Percentiles rank a stretch among this genome's conserved stretches.
These are phyloP conservation scores for Pogona vitticeps DNA, from an alignment of 2,113 vertebrate genomes.

Conservation along the genomic window DNA sequence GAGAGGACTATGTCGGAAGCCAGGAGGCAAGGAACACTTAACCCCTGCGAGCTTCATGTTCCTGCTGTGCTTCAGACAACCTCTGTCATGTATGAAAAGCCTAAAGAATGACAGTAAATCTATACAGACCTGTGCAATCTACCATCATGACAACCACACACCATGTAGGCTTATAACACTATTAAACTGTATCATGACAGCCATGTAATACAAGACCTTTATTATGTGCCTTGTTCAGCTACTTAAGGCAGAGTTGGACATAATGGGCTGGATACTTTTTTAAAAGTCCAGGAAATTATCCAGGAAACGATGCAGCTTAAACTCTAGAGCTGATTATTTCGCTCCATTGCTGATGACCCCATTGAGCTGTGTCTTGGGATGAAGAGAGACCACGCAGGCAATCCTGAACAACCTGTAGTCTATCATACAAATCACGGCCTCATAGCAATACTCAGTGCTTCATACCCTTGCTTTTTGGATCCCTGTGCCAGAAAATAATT, in stretches of 20 bases:
- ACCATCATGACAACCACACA: constrained; percentile 74
- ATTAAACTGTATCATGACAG: constrained; percentile 73
- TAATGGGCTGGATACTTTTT: constrained; percentile 35
- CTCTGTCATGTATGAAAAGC: constrained; percentile 72
- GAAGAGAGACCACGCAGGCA: neutral
- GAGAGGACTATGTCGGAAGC: constrained; percentile 72
- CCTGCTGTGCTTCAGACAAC: constrained; percentile 72
- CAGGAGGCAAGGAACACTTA: constrained; percentile 82
- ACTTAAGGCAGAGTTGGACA: constrained; percentile 51
- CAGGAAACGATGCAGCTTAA: constrained; percentile 39
- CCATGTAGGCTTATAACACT: constrained; percentile 73
- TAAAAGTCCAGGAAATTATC: neutral
- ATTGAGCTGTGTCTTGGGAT: neutral
- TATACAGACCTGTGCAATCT: constrained; percentile 77
- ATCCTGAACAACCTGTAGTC: neutral
- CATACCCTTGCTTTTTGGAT: neutral
- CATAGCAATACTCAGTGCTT: neutral
- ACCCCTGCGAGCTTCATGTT: constrained; percentile 78
- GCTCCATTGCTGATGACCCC: neutral
- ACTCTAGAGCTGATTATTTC: constrained; percentile 42
- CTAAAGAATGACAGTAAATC: constrained; percentile 84
- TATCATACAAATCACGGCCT: no score
- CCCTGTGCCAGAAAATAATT: neutral
- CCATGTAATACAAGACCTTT: constrained; percentile 69
- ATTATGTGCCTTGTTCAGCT: constrained; percentile 58